Evolutionary conservation across 2,113 vertebrate genomes (phyloP), one percentile per base, ranked within the genome.

Genomic region (Hemichromis elongatus): DNA sequence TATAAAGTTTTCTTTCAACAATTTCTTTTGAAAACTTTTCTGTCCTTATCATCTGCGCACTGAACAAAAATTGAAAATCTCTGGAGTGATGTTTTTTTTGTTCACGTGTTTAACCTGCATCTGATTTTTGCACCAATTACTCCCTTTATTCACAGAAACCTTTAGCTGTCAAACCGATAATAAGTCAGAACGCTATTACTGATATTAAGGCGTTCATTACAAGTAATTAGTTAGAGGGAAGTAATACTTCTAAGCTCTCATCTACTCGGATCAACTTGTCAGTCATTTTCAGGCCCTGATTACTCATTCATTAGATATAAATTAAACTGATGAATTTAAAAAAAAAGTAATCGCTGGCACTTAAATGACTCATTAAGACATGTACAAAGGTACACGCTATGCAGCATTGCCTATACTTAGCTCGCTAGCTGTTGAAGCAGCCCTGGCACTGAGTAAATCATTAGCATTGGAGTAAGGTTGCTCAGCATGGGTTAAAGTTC

Each of bases 291-390:
- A 81, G 68, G 77, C 35, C 57, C 85, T 85, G 88, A 93, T 93
- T 83, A 82, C 26, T 82, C 85, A 66, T 85, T 93, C 84, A 92
- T 92, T 92, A 90, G 56, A 63, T 85, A 83, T 61, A 86, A 92
- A 88, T 92, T 18, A 81, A 84, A 83, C n/a, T 78, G 66, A 84
- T 78, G 7, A 83, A 80, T 33, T 33, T 52, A 9, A 78, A 75
- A 85, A 83, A 33, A 26, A 30, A 73, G 59, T 80, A 42, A 85
- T 84, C 33, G 9, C 47, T 57, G 19, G 52, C 82, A 56, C 6
- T 80, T 89, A 84, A 70, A 70, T 45, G 66, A 70, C 40, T 45
- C 8, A 47, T 45, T 73, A 30, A n/a, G 24, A 50, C 42, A 30
- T 4, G 3, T 47, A 10, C 19, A 70, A 75, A 80, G 6, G 11